Conservation (phyloP, 2,797 vertebrate genomes). For the Spinus pinus region DNA sequence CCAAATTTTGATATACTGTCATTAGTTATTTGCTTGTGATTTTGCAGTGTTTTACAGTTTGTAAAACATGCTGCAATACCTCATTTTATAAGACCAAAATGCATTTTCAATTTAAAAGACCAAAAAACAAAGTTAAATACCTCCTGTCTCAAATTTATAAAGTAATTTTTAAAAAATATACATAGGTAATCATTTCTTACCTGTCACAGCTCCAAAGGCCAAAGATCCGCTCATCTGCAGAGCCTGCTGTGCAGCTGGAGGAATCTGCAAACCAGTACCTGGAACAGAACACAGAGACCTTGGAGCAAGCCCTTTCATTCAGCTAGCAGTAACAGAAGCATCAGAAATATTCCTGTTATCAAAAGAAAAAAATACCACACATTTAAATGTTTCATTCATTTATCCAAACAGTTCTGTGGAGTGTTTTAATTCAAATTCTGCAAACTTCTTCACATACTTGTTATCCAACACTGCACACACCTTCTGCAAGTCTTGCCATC, state of each 20-base stretch:
- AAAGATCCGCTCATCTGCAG: constrained; percentile 95
- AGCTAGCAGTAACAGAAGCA: background rate
- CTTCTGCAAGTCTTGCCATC: constrained; percentile 95
- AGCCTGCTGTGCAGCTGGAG: constrained; percentile 93
- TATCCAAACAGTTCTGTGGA: background rate
- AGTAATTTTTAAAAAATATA: background rate
- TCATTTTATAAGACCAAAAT: background rate
- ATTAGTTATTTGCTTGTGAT: background rate
- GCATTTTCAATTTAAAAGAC: background rate
- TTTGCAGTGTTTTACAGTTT: background rate
- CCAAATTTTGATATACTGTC: background rate
- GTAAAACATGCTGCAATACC: background rate
- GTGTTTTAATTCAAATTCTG: background rate
- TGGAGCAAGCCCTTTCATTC: background rate
- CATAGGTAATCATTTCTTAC: constrained; percentile 57
- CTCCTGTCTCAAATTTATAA: background rate
- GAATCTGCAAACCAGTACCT: constrained; percentile 95
- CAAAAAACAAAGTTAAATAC: background rate
- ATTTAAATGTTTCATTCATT: background rate
- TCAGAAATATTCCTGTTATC: background rate
- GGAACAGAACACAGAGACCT: background rate
- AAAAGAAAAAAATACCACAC: background rate
- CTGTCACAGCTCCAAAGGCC: constrained; percentile 93
- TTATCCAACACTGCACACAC: constrained; percentile 61
- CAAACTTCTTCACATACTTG: background rate